phyloP scores from a whole-genome alignment of 2,797 vertebrate species.

The Apogon hyalosoma region DNA sequence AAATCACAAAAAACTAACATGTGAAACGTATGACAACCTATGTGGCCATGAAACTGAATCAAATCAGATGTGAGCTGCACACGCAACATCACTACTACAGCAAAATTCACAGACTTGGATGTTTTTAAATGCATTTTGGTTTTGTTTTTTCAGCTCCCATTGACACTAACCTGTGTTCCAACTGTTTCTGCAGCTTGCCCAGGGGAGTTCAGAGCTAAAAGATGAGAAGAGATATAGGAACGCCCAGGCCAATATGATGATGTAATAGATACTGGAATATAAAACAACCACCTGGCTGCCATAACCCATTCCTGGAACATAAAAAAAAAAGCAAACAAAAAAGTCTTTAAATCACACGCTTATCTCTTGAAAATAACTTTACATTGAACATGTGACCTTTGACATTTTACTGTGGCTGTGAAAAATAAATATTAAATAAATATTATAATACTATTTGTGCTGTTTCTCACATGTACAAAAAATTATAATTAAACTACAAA shows the following conservation, averaged over 20 bases:
- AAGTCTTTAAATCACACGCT: background rate
- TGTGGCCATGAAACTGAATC: too few relatives aligned
- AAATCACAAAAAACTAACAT: too few relatives aligned
- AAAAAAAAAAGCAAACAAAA: slow-evolving; percentile 50
- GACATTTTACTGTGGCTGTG: background rate
- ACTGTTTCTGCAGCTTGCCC: slow-evolving; percentile 82
- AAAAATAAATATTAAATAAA: too few relatives aligned
- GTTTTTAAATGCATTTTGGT: too few relatives aligned
- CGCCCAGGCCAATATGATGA: slow-evolving; percentile 86
- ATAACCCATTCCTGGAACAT: slow-evolving; percentile 81
- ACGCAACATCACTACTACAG: too few relatives aligned
- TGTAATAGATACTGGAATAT: slow-evolving; percentile 84
- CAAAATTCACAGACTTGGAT: too few relatives aligned
- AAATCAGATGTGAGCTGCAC: too few relatives aligned
- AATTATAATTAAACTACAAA: too few relatives aligned
- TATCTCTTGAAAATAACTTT: background rate
- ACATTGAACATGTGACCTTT: background rate
- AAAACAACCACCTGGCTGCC: slow-evolving; percentile 84
- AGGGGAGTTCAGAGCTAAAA: slow-evolving; percentile 82
- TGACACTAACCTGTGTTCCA: slow-evolving; percentile 84
- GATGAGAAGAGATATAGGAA: slow-evolving; percentile 85
- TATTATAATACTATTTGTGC: too few relatives aligned
- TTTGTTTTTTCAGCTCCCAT: too few relatives aligned
- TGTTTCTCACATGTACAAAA: background rate
- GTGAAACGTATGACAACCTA: too few relatives aligned